A percentile compares a stretch with the other conserved stretches of the same genome.
Evolutionary conservation across 2,797 vertebrate genomes (phyloP).

Genomic region (Podarcis siculus): DNA sequence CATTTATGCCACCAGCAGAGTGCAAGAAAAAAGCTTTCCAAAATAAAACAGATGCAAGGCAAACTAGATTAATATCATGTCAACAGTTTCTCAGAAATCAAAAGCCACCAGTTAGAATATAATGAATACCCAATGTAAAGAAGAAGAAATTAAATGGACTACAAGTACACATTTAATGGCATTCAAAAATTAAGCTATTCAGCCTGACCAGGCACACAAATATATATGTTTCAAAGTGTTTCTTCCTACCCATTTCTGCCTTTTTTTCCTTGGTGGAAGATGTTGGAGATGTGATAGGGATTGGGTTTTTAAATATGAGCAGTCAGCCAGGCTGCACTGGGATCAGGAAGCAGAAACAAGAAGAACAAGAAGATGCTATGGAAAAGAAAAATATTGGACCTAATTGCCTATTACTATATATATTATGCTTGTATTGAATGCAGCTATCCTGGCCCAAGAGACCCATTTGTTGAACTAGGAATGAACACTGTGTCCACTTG

Average conservation of each 20-base stretch:
- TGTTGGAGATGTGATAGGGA: not conserved
- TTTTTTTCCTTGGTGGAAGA: not conserved
- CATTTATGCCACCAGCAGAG: constrained; percentile 85
- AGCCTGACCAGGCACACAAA: not conserved
- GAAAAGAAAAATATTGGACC: too few species aligned
- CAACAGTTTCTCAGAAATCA: constrained; percentile 61
- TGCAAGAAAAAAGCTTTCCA: constrained; percentile 89
- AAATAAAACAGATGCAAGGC: constrained; percentile 82
- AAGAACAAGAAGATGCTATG: not conserved
- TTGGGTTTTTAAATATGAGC: too few species aligned
- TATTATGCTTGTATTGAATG: not conserved
- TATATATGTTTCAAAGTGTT: not conserved
- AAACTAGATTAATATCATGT: constrained; percentile 75
- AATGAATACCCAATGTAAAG: constrained; percentile 12
- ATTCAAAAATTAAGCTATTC: not conserved
- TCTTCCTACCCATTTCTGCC: not conserved
- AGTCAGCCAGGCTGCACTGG: too few species aligned
- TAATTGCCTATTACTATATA: not conserved
- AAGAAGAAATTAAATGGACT: not conserved
- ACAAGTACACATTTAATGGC: not conserved
- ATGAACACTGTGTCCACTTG: not conserved
- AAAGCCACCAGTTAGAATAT: constrained; percentile 44
- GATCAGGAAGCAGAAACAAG: too few species aligned
- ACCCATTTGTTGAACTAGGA: not conserved
- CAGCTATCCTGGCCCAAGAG: not conserved